These are phyloP conservation scores for Tyto alba DNA, from an alignment of 2,113 vertebrate genomes.

Conservation along the genomic window DNA sequence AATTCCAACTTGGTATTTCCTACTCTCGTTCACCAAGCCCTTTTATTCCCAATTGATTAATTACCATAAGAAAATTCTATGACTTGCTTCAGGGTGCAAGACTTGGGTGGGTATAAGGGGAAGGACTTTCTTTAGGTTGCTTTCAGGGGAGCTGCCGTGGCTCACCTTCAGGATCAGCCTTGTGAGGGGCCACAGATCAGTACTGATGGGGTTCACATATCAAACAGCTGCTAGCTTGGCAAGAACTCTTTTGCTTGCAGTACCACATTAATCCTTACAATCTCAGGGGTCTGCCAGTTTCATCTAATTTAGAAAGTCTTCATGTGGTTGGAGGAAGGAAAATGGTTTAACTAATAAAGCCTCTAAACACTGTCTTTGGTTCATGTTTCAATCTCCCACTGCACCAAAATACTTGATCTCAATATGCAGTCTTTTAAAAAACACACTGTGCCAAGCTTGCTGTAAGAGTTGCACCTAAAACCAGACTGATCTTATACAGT, in stretches of 20 bases:
- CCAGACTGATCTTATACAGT: rapidly evolving
- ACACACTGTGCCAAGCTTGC: not conserved
- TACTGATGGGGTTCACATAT: rapidly evolving
- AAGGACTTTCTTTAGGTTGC: rapidly evolving
- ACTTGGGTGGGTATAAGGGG: not conserved
- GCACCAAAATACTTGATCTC: not conserved
- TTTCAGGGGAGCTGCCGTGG: not conserved
- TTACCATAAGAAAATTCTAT: not conserved
- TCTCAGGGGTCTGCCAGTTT: not conserved
- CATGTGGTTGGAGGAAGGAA: not conserved
- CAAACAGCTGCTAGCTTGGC: not conserved
- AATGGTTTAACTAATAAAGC: not conserved
- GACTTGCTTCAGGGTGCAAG: not conserved
- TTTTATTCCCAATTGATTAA: not conserved
- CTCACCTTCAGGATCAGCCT: not conserved
- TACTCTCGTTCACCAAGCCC: not conserved
- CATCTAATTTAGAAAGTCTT: not conserved
- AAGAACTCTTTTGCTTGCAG: not conserved
- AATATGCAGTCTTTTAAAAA: not conserved
- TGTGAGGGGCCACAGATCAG: not conserved
- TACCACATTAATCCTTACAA: not conserved
- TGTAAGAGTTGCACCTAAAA: not conserved
- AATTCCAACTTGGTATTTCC: not conserved
- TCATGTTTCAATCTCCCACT: not conserved
- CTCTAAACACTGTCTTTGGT: not conserved